Conservation (phyloP, 2,113 vertebrate species). For the Nematolebias whitei region DNA sequence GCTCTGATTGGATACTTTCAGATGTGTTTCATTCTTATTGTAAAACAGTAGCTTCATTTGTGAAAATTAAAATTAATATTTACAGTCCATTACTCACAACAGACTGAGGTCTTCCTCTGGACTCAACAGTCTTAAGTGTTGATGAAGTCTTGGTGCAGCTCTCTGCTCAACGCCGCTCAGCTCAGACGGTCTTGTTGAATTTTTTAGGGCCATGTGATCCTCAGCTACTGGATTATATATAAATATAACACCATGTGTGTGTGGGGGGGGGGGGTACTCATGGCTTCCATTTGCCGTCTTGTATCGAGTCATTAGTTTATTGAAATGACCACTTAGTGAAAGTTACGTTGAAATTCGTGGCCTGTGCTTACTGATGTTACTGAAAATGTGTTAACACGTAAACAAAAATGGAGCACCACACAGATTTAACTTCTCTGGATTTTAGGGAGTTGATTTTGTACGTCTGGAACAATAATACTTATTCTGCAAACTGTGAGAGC, state of each 20-base stretch:
- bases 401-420: too few species aligned
- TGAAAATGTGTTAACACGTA: neutral
- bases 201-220: constrained; percentile 77
- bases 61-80: too few species aligned
- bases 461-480: neutral
- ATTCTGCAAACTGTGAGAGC: neutral
- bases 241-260: constrained; percentile 34
- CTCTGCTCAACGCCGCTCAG: constrained; percentile 23
- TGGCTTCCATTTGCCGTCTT: neutral
- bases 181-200: constrained; percentile 72
- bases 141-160: constrained; percentile 39
- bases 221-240: constrained; percentile 68
- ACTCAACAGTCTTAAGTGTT: constrained; percentile 37
- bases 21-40: too few species aligned
- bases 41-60: too few species aligned
- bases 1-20: too few species aligned
- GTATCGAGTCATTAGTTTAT: constrained; percentile 16
- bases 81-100: too few species aligned
- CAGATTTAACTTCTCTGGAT: neutral
- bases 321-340: constrained; percentile 19
- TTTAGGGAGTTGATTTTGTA: neutral
- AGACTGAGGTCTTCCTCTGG: constrained; percentile 2
- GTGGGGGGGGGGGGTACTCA: neutral
- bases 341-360: constrained; percentile 9
- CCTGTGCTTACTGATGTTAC: neutral